Conservation (phyloP, 2,113 vertebrate genomes). For the Upupa epops region DNA sequence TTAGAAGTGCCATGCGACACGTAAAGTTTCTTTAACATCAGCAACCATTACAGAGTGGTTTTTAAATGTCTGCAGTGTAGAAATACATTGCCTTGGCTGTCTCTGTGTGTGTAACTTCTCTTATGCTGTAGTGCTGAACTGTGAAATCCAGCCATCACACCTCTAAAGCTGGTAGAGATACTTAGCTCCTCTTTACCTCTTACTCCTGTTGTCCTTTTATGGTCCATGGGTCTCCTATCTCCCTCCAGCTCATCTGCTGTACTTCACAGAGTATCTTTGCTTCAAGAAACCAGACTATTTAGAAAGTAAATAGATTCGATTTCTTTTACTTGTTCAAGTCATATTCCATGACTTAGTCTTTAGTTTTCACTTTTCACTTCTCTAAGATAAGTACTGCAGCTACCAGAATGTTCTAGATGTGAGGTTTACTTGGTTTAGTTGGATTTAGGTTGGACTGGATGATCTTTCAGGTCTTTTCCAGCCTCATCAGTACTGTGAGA, state of each 20-base stretch:
- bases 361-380: background rate
- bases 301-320: background rate
- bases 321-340: background rate
- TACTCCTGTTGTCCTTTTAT: background rate
- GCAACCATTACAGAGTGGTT: background rate
- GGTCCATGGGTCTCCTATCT: background rate
- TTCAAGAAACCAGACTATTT: background rate
- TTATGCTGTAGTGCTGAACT: background rate
- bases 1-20: background rate
- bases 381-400: background rate
- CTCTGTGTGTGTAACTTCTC: background rate
- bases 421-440: too few relatives aligned
- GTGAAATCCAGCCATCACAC: background rate
- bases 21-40: background rate
- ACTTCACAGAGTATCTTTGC: background rate
- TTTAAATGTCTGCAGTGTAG: background rate
- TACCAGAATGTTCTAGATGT: too few relatives aligned
- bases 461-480: too few relatives aligned
- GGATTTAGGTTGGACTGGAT: too few relatives aligned
- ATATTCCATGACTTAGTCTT: background rate
- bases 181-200: background rate
- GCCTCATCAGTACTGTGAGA: too few relatives aligned
- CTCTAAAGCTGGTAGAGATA: background rate
- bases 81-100: background rate
- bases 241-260: background rate